Evolutionary conservation across 2,113 vertebrate species (phyloP), one percentile per base, ranked within the genome.

Genomic region (Microtus montanus): DNA sequence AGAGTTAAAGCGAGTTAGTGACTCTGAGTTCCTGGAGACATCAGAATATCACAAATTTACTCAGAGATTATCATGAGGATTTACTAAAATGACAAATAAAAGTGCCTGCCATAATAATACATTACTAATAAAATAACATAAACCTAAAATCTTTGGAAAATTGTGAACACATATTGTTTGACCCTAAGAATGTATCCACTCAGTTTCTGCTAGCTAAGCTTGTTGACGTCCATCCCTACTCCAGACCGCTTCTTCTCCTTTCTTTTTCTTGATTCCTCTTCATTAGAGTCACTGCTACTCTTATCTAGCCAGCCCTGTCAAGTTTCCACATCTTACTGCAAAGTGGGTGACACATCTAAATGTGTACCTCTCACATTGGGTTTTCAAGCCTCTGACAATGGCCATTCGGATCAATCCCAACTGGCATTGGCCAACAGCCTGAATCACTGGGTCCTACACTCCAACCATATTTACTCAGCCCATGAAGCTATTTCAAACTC

Each of bases 251-350:
- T 68, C 35, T 90, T 79, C 49, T 85, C 35, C 68, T 26, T 41
- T 54, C 58, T 83, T 92, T 70, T 54, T 82, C 74, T 52, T 84
- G 22, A 71, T 78, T 96, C 84, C 94, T 93, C n/a, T 74, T 49
- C 54, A 61, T 71, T 19, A n/a, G 78, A 95, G 74, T 68, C 78
- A 66, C 2, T 54, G 35, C 44, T 91, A 28, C 26, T 92, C 58
- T 92, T 54, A 89, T 14, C 35, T 66, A 93, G 74, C 38, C 54
- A 87, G 33, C 28, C 13, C 66, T 86, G 87, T 91, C 63, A 87
- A 58, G 91, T 66, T 49, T 35, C 82, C 38, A 89, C 24, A 86
- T 7, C 30, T 70, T 68, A 78, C 68, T 63, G 74, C 93, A 82
- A 44, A 10, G 47, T 19, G 13, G 41, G 44, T 17, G 86, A 92